Evolutionary conservation across 1,140 invertebrate genomes (phyloP).

Genomic region (Prorops nasuta): DNA sequence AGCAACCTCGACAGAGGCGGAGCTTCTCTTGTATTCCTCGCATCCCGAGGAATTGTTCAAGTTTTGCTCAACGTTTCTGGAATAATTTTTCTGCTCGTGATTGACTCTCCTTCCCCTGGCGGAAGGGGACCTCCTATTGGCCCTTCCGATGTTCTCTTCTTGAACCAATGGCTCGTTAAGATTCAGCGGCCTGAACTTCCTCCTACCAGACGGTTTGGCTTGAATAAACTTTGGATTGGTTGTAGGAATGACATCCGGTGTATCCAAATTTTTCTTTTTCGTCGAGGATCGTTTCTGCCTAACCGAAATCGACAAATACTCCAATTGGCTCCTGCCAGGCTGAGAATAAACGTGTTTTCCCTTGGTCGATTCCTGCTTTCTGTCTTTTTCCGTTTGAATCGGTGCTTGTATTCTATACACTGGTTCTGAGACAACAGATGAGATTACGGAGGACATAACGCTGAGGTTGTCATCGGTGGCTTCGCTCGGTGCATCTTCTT

Average conservation of each 20-base stretch:
- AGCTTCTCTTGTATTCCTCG: constrained; percentile 69
- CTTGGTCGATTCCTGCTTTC: constrained; percentile 8
- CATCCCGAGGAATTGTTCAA: constrained; percentile 32
- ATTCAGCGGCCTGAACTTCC: constrained; percentile 42
- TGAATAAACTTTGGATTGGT: constrained; percentile 30
- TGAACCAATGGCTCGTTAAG: too few species aligned
- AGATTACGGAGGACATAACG: constrained; percentile 69
- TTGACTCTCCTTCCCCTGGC: constrained; percentile 41
- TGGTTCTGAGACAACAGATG: constrained; percentile 52
- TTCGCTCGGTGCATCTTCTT: constrained; percentile 58
- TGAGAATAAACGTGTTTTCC: constrained; percentile 6
- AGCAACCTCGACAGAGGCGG: constrained; percentile 76
- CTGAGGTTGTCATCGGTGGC: constrained; percentile 71
- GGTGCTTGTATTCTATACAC: constrained; percentile 34
- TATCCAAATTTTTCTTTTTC: constrained; percentile 16
- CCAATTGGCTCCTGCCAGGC: constrained; percentile 11
- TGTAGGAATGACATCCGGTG: constrained; percentile 28
- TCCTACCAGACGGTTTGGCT: constrained; percentile 54
- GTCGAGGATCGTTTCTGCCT: constrained; percentile 8
- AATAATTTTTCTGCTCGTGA: background rate
- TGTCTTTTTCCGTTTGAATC: constrained; percentile 23
- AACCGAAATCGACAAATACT: constrained; percentile 16
- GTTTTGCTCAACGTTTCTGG: too few species aligned
- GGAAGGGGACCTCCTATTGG: constrained; percentile 58
- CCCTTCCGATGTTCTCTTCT: background rate